Evolutionary conservation across 2,113 vertebrate genomes (phyloP).

Genomic region (Dromiciops gliroides): DNA sequence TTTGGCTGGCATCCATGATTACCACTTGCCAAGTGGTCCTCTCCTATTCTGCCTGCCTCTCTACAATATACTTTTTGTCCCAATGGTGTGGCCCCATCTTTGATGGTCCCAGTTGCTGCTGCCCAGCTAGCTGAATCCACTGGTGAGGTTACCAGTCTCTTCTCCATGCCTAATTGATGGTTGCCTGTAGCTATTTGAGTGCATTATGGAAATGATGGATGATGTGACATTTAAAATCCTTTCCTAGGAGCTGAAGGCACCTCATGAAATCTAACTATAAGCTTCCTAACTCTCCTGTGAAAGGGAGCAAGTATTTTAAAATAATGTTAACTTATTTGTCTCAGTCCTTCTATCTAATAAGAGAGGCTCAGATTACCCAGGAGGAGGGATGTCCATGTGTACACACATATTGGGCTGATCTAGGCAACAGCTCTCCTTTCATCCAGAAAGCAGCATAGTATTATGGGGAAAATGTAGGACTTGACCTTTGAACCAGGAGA

Average conservation of each 20-base stretch:
- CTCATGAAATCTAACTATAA: constrained; percentile 66
- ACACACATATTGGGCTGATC: not conserved
- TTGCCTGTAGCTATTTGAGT: not conserved
- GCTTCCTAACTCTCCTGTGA: constrained; percentile 52
- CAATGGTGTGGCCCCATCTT: not conserved
- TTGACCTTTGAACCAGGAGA: not conserved
- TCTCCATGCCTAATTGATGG: not conserved
- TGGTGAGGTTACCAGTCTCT: too few relatives aligned
- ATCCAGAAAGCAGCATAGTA: not conserved
- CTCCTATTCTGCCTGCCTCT: not conserved
- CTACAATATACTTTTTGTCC: not conserved
- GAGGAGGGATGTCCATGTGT: too few relatives aligned
- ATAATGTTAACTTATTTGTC: constrained; percentile 46
- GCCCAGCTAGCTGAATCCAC: not conserved
- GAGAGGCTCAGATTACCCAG: constrained; percentile 9
- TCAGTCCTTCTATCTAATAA: constrained; percentile 3
- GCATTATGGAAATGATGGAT: constrained; percentile 49
- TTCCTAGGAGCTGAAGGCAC: constrained; percentile 65
- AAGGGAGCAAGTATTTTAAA: constrained; percentile 39
- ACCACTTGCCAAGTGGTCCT: not conserved
- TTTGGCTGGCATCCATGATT: not conserved
- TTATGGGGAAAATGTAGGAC: not conserved
- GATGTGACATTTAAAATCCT: constrained; percentile 71
- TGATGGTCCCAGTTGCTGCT: not conserved
- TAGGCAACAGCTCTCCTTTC: not conserved